These are phyloP conservation scores for Lepisosteus oculatus DNA, from an alignment of 2,113 vertebrate genomes.

Conservation along the genomic window DNA sequence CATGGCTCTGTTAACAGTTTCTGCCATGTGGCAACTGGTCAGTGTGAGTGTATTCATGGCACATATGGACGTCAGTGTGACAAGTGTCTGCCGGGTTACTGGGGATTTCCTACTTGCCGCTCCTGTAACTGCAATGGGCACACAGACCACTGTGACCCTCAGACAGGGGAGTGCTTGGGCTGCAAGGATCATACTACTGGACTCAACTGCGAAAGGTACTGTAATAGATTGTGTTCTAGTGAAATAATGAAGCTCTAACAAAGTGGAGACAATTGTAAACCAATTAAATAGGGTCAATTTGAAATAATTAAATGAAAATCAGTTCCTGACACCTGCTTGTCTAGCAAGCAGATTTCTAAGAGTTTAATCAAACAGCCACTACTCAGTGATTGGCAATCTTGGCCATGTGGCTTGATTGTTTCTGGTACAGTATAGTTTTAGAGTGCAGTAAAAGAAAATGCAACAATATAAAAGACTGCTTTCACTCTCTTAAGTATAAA, in stretches of 20 bases:
- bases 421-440: too few species aligned
- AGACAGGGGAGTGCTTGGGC: constrained; percentile 73
- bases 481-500: too few species aligned
- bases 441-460: too few species aligned
- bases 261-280: too few species aligned
- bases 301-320: too few species aligned
- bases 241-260: neutral
- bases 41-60: constrained; percentile 82
- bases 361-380: too few species aligned
- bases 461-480: too few species aligned
- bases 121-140: constrained; percentile 89
- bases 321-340: too few species aligned
- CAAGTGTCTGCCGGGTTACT: constrained; percentile 81
- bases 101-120: constrained; percentile 89
- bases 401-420: too few species aligned
- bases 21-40: constrained; percentile 78
- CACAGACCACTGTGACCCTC: constrained; percentile 70
- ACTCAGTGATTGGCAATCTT: too few species aligned
- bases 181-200: constrained; percentile 82
- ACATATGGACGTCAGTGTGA: constrained; percentile 82
- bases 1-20: constrained; percentile 78
- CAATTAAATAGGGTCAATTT: too few species aligned
- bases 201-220: constrained; percentile 84
- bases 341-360: too few species aligned
- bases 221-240: neutral